Evolutionary conservation across 2,797 vertebrate species (phyloP), one percentile per base, ranked within the genome.

Genomic region (Nothura maculosa): DNA sequence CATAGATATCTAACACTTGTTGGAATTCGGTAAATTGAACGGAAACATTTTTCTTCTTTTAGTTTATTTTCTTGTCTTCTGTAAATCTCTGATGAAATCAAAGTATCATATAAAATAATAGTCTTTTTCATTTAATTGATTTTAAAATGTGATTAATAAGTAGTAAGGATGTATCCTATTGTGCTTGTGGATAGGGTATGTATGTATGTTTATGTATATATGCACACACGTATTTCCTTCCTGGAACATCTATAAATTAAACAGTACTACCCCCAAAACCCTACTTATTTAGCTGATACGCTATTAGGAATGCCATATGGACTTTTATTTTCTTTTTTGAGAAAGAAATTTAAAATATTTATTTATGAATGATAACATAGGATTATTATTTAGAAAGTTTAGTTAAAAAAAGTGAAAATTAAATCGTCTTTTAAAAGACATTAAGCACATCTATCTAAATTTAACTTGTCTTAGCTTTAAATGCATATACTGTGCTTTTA

Each of bases 1-100:
- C 97, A 97, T 96, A 96, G 88, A 88, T 93, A 96, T 92, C 89
- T 96, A 96, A 96, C 89, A 77, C 74, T 92, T 92, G 57, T 81
- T 91, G 92, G 90, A 93, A 93, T 82, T 87, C 83, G 67, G 43
- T 93, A 89, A 86, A 92, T 89, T 90, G 40, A 93, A 93, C 89
- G 36, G 73, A 84, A 87, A 57, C 10, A 9, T 52, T 90, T 91
- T 92, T 52, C 57, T 86, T 93, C 38, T 84, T 90, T 90, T 64
- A 47, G 66, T 91, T 93, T 86, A 25, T 81, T 96, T 93, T 64
- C 15, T 74, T 93, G 55, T 89, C 63, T 80, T 92, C 5, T 17
- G 48, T 17, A 81, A 78, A 86, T 43, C 17, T 84, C 55, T 50
- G 30, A 57, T 81, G 54, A 94, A 90, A 92, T n/a, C n/a, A 76